Evolutionary conservation across 2,797 vertebrate genomes (phyloP), one percentile per base, ranked within the genome.

Genomic region (Aeoliscus strigatus): DNA sequence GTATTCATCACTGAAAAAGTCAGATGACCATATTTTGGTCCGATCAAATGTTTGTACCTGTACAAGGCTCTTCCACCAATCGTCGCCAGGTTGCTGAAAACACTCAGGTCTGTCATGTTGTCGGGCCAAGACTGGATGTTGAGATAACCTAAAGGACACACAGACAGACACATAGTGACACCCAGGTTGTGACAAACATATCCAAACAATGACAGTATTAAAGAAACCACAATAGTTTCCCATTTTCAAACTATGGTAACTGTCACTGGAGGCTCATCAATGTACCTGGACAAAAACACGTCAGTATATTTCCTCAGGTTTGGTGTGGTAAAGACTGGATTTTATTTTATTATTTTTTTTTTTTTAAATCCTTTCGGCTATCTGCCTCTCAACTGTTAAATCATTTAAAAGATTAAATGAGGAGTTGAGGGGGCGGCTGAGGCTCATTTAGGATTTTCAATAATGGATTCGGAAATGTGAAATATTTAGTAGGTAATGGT

Each of bases 91-190:
- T 92, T 98, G 60, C 94, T 96, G 77, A 98, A 98, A 26, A 98
- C 95, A 69, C 90, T 93, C 73, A 98, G 86, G 72, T 98, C 94
- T 3, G 94, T 95, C 90, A 97, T 93, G 69, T 97, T 98, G 78
- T 93, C 91, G 24, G 95, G 96, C 96, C 96, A 98, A 0, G 95
- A 98, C 50, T 98, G 96, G 77, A 98, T 96, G 76, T 97, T 98
- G 71, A 98, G 81, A 69, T 87, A 97, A 32, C 96, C 95, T 99
- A 72, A 60, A 70, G 31, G 44, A 30, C 13, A 59, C 14, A 60
- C 8, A 48, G 8, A 64, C 21, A 43, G 3, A 45, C 15, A 31
- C 30, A 56, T 49, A 37, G 30, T 38, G 51, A 51, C 32, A 55
- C n/a, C n/a, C n/a, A 37, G 35, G 45, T 53, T 40, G 17, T 7